A percentile compares a stretch with the other conserved stretches of the same genome.
These are phyloP conservation scores for Catamblyrhynchus diadema DNA, from an alignment of 2,797 vertebrate genomes.

Conservation along the genomic window DNA sequence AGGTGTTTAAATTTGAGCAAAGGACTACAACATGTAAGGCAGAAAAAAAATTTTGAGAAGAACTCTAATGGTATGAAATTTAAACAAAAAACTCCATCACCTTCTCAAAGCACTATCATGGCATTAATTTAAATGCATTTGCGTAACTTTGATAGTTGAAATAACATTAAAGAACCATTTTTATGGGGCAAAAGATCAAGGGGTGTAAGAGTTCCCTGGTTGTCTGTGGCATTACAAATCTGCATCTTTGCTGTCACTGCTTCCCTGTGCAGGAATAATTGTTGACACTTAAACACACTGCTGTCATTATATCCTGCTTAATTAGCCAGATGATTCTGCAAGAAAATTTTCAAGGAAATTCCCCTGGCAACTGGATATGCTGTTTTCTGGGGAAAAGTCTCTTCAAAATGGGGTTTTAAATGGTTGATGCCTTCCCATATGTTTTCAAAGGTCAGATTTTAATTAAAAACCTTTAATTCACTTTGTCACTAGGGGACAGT, in stretches of 20 bases:
- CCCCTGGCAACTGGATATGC: not conserved
- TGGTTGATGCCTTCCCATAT: not conserved
- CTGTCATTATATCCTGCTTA: not conserved
- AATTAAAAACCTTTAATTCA: constrained; percentile 1
- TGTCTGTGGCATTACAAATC: not conserved
- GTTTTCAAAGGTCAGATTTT: constrained; percentile 40
- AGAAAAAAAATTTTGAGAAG: not conserved
- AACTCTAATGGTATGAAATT: not conserved
- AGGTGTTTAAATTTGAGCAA: not conserved
- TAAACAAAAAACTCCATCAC: not conserved
- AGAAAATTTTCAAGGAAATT: not conserved
- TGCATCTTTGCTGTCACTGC: not conserved
- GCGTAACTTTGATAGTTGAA: not conserved
- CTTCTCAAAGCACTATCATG: not conserved
- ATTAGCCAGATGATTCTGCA: not conserved
- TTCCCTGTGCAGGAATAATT: not conserved
- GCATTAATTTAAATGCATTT: not conserved
- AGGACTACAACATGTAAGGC: not conserved
- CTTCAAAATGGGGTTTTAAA: not conserved
- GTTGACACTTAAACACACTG: not conserved
- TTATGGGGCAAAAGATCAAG: not conserved
- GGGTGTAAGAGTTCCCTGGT: not conserved
- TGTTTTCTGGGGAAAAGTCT: not conserved
- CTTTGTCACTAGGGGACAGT: not conserved
- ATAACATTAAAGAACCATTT: not conserved